Evolutionary conservation across 2,113 vertebrate species (phyloP), one percentile per base, ranked within the genome.

Genomic region (Gyps fulvus): DNA sequence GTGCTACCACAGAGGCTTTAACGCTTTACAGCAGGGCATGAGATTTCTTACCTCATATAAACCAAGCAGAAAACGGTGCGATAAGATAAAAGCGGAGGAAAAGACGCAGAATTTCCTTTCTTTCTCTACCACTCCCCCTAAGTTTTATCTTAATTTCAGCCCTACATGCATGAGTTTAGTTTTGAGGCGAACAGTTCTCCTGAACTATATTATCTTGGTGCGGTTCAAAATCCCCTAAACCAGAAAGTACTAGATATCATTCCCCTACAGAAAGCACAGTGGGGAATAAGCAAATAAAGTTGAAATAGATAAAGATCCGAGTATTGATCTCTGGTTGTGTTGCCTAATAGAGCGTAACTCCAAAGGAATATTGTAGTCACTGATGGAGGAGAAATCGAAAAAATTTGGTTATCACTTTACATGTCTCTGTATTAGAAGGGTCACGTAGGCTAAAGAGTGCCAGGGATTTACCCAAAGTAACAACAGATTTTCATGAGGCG

Each of bases 291-390:
- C 82, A 95, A 97, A 95, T 94, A 95, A 97, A 96, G 81, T 55
- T 93, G 91, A 94, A 97, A 96, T 74, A 96, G 95, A 97, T 96
- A 97, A 97, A 93, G 95, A 98, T 97, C 96, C 2, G 4, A 94
- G 80, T 98, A 98, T 97, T 98, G 97, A 98, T 98, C 98, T 89
- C 89, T 92, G 82, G 89, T 97, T 97, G 90, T 95, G 91, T 94
- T 97, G 96, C 90, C 87, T 97, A 98, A 96, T 96, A 96, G 95
- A 96, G 96, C 31, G 42, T 90, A 96, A 76, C 89, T 93, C 81
- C 76, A 95, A 90, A 95, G 79, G 94, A 97, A 97, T 97, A 97
- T 74, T 95, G 94, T 93, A 97, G 95, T 86, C 95, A 96, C 90
- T 92, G 97, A 89, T 82, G 73, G 93, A 91, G 67, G 67, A 97